Evolutionary conservation across 2,113 vertebrate species (phyloP).

Genomic region (Mesitornis unicolor): DNA sequence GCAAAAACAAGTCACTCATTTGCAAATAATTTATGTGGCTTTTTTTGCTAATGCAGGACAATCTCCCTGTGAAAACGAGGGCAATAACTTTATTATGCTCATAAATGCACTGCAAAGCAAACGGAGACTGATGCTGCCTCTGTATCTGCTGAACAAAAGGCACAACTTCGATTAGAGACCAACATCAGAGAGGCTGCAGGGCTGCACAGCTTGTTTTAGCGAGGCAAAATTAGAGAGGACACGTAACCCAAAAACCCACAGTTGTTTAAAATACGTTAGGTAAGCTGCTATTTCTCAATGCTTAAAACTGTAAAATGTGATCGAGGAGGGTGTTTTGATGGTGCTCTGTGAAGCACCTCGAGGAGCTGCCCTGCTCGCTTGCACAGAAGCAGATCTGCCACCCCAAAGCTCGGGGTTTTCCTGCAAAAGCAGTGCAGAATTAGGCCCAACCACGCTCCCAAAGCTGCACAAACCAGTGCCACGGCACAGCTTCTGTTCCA

Average conservation of each 20-base stretch:
- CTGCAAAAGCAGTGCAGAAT: background rate
- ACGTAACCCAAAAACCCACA: background rate
- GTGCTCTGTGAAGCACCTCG: background rate
- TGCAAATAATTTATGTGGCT: constrained; percentile 57
- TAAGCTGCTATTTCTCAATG: background rate
- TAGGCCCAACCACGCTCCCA: background rate
- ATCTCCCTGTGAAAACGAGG: constrained; percentile 71
- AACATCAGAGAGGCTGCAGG: background rate
- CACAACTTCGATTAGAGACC: background rate
- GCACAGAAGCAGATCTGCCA: background rate
- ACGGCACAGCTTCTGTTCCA: background rate
- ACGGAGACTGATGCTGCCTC: constrained; percentile 12
- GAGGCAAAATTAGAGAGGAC: background rate
- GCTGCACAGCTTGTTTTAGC: background rate
- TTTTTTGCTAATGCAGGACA: constrained; percentile 67
- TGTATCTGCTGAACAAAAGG: constrained; percentile 7
- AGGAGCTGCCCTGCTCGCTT: background rate
- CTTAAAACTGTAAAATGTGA: background rate
- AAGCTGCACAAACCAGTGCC: background rate
- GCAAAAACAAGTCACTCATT: constrained; percentile 54
- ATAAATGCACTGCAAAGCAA: constrained; percentile 66
- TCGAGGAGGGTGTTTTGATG: rapidly evolving
- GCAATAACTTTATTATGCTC: constrained; percentile 71
- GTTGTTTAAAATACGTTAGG: background rate
- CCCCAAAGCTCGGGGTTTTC: background rate